phyloP scores from a whole-genome alignment of 2,888 invertebrate genomes.

The Meiosimyza platycephala region DNA sequence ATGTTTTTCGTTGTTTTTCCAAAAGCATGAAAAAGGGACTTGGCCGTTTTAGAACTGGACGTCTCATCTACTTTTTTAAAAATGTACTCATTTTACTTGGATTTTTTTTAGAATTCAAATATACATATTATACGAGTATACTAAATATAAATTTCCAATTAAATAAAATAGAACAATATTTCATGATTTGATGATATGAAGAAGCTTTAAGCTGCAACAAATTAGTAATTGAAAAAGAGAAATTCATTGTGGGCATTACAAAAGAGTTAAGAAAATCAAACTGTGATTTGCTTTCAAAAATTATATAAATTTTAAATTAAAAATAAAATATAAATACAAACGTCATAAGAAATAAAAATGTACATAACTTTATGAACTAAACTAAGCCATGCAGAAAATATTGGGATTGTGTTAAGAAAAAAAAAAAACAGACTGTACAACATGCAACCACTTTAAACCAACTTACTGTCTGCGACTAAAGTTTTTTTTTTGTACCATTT shows the following conservation, averaged over 20 bases:
- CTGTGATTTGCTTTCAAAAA: constrained; percentile 59
- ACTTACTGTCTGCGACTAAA: constrained; percentile 37
- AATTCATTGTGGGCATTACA: neutral
- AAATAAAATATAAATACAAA: constrained; percentile 7
- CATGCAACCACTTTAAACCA: constrained; percentile 25
- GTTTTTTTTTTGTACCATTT: neutral
- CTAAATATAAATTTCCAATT: too few relatives aligned
- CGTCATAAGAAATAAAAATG: neutral
- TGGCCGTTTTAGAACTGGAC: too few relatives aligned
- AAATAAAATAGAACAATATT: too few relatives aligned
- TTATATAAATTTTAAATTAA: constrained; percentile 31
- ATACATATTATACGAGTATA: too few relatives aligned
- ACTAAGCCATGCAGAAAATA: constrained; percentile 19
- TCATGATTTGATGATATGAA: constrained; percentile 5
- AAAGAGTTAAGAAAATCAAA: constrained; percentile 51
- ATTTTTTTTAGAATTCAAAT: too few relatives aligned
- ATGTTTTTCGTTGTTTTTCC: too few relatives aligned
- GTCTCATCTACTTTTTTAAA: too few relatives aligned
- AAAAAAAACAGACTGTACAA: neutral
- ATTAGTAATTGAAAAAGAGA: constrained; percentile 24
- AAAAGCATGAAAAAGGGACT: too few relatives aligned
- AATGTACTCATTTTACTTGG: too few relatives aligned
- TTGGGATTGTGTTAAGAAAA: too few relatives aligned
- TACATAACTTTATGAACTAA: neutral
- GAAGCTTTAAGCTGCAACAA: constrained; percentile 25